These are phyloP conservation scores for Zaprionus tsacasi DNA, from an alignment of 1,140 invertebrate species.

Conservation along the genomic window DNA sequence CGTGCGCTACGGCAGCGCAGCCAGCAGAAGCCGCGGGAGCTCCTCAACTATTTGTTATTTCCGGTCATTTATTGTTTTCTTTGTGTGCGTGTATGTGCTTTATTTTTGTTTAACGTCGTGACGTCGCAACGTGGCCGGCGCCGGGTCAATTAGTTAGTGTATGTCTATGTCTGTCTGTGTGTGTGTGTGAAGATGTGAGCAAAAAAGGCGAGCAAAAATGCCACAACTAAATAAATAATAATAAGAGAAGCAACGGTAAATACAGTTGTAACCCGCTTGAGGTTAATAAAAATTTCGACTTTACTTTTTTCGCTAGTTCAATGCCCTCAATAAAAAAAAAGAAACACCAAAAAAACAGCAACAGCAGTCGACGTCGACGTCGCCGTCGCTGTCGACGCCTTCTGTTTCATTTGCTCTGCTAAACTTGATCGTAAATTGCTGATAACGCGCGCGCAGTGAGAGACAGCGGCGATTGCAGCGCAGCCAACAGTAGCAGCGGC, in stretches of 20 bases:
- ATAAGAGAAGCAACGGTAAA: conserved; percentile 70
- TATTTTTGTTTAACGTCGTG: conserved; percentile 26
- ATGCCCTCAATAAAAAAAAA: conserved; percentile 62
- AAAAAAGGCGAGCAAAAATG: conserved; percentile 43
- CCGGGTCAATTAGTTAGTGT: neutral
- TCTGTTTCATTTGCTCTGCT: conserved; percentile 30
- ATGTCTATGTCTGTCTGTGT: too few species aligned
- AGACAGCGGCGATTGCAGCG: neutral
- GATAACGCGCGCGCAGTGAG: conserved; percentile 44
- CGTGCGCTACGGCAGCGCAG: conserved; percentile 1
- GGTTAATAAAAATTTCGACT: conserved; percentile 58
- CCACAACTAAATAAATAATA: conserved; percentile 43
- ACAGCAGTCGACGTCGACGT: conserved; percentile 2
- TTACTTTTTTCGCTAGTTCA: conserved; percentile 63
- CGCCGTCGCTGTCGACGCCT: conserved; percentile 25
- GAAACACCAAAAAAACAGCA: conserved; percentile 5
- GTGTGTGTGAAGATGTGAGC: conserved; percentile 12
- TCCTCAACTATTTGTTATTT: conserved; percentile 72
- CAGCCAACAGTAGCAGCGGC: conserved; percentile 22
- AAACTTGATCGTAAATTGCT: conserved; percentile 65
- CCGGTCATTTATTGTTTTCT: conserved; percentile 62
- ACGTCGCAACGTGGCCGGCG: conserved; percentile 17
- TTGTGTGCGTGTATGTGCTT: conserved; percentile 3
- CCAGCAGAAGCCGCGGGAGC: conserved; percentile 8
- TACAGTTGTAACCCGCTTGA: conserved; percentile 77